Base-by-base conservation (phyloP, 1,140 invertebrate species). In the Popillia japonica region DNA sequence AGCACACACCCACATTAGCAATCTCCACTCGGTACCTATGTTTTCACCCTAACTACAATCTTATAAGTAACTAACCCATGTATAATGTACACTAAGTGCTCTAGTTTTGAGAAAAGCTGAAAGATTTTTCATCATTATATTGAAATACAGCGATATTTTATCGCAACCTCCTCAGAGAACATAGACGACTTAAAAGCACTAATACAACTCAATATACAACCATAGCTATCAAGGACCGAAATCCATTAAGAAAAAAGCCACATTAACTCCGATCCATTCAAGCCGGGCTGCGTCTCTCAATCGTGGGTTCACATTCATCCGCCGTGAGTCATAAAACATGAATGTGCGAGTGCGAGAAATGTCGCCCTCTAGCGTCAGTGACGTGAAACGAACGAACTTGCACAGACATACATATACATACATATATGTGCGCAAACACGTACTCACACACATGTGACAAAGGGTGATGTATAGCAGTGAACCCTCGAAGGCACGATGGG, bases 271-370 rank as follows among this genome's bases (percentile, higher is more conserved):
- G 61, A 7, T 27, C 61, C 61, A 68, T 68, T 68, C 61, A 23
- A 64, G 61, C 11, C 61, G 22, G 8, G 61, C 61, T 34, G 11
- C 40, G 40, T 40, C 76, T 77, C 76, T 77, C 61, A 77, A 77
- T 77, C 78, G 72, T 55, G 74, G 22, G 73, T 73, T 75, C 73
- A 48, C 73, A 64, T 78, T 64, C 73, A 75, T 78, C 78, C 59
- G 73, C 55, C 68, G 73, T 72, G 59, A 78, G 72, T 76, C 78
- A 78, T 78, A 78, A 75, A 78, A 78, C 75, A 44, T 55, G 78
- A 75, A 78, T 78, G 78, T 78, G 48, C 40, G 48, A 55, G 61
- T 14, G 61, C 22, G 48, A 68, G 76, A 79, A 79, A 77, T 79
- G 61, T 68, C 61, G 59, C 17, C 59, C 20, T 34, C 22, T 27